phyloP scores from a whole-genome alignment of 2,888 invertebrate genomes.

The Oxycera nigricornis region DNA sequence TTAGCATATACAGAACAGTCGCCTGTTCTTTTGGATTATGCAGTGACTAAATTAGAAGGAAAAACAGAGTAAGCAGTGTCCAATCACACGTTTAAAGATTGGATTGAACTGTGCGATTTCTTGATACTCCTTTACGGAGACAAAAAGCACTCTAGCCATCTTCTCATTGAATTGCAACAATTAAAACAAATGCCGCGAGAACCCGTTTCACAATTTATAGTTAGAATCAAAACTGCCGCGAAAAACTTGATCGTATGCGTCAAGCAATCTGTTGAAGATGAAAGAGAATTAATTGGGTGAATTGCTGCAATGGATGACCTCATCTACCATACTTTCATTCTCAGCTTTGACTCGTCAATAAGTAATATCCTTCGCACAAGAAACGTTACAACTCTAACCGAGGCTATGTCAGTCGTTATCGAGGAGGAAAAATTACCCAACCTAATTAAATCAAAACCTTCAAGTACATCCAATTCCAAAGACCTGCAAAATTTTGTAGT shows the following conservation, averaged over 20 bases:
- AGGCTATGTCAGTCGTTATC: background rate
- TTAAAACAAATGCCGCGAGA: constrained; percentile 20
- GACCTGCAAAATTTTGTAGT: too few relatives aligned
- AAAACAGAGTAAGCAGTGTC: constrained; percentile 35
- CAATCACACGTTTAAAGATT: constrained; percentile 23
- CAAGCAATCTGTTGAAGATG: too few relatives aligned
- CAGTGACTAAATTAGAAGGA: constrained; percentile 21
- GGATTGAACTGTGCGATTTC: constrained; percentile 21
- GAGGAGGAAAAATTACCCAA: background rate
- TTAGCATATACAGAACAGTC: background rate
- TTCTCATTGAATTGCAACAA: constrained; percentile 27
- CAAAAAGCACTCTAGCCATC: constrained; percentile 26
- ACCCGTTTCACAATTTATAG: constrained; percentile 30
- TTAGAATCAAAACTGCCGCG: constrained; percentile 7
- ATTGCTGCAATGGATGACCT: constrained; percentile 35
- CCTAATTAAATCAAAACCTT: background rate
- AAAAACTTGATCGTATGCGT: too few relatives aligned
- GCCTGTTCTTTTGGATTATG: constrained; percentile 2
- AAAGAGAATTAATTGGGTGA: constrained; percentile 13
- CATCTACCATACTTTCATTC: constrained; percentile 27
- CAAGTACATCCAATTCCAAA: too few relatives aligned
- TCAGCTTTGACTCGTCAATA: constrained; percentile 24
- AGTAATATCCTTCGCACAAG: constrained; percentile 31
- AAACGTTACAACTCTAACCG: constrained; percentile 6
- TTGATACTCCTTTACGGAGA: constrained; percentile 27